Base-by-base conservation (phyloP, 2,888 invertebrate genomes). In the Carpatolechia fugitivella region DNA sequence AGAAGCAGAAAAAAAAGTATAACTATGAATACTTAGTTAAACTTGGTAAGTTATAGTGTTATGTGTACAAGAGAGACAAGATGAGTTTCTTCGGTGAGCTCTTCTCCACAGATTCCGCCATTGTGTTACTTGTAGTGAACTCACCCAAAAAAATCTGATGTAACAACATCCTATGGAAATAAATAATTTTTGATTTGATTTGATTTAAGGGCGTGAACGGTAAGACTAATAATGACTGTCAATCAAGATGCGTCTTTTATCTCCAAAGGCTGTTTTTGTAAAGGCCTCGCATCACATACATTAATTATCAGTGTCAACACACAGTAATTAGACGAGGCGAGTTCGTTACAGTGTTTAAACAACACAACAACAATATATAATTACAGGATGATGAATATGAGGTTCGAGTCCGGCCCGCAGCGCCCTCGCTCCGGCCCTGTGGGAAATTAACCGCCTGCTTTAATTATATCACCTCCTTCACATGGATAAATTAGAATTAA, bases 371-470 rank as follows among this genome's bases (percentile, higher is more conserved):
- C n/a, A n/a, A n/a, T n/a, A 47, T 31, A 30, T 35, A 49, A 49
- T 35, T 35, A 49, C 3, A 35, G 20, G 35, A 20, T 41, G 46
- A 41, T 41, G n/a, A 41, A 41, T 41, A 41, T 41, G 6, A 20
- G 20, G 11, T 49, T 13, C 16, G 35, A 35, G 35, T 20, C 35
- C 18, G 18, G 18, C 20, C 14, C 38, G 18, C 14, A 30, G 47
- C 30, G 7, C 16, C 16, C 13, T 10, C 24, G 20, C 4, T 20
- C 29, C 44, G 14, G 6, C 44, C 29, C 29, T 10, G 13, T n/a
- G 44, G 44, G 44, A 49, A 35, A 49, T 49, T 50, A 50, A 50
- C 38, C 38, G n/a, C 11, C 36, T 29, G 38, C 36, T 38, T 50
- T 38, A 49, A 50, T 33, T 50, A 24, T 50, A 50, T n/a, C 35